A percentile compares a stretch with the other conserved stretches of the same genome.
Conservation (phyloP, 1,140 invertebrate genomes). For the Meteorus sp. region DNA sequence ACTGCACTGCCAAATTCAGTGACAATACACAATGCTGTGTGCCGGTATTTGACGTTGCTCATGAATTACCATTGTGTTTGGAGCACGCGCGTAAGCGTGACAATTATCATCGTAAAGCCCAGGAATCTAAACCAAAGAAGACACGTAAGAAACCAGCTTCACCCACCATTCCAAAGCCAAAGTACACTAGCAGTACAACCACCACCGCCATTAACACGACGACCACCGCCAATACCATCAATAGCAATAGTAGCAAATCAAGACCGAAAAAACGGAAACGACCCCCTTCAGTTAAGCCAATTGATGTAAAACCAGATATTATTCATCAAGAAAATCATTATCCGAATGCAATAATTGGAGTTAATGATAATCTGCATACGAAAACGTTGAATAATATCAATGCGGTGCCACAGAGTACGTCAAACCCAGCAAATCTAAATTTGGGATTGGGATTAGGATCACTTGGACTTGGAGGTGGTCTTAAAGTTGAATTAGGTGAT, state of each 20-base stretch:
- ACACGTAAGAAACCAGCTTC: constrained; percentile 76
- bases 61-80: constrained; percentile 80
- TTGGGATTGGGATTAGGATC: constrained; percentile 46
- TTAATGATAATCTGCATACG: constrained; percentile 41
- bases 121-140: constrained; percentile 77
- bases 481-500: constrained; percentile 54
- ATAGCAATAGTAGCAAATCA: constrained; percentile 55
- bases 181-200: constrained; percentile 23
- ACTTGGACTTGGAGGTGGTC: constrained; percentile 46
- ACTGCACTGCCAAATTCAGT: constrained; percentile 85
- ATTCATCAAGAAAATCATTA: constrained; percentile 40
- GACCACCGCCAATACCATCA: constrained; percentile 33
- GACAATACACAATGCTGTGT: constrained; percentile 87
- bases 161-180: constrained; percentile 67
- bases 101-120: constrained; percentile 73
- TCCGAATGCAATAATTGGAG: constrained; percentile 42
- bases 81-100: constrained; percentile 80
- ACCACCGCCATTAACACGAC: constrained; percentile 68
- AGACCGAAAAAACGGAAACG: constrained; percentile 72
- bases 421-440: constrained; percentile 46
- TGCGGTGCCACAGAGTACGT: constrained; percentile 42
- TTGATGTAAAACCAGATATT: constrained; percentile 24
- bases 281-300: constrained; percentile 39
- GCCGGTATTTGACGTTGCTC: constrained; percentile 83
- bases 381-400: constrained; percentile 55